Evolutionary conservation across 2,797 vertebrate species (phyloP).

Genomic region (Diglossa cyanea): DNA sequence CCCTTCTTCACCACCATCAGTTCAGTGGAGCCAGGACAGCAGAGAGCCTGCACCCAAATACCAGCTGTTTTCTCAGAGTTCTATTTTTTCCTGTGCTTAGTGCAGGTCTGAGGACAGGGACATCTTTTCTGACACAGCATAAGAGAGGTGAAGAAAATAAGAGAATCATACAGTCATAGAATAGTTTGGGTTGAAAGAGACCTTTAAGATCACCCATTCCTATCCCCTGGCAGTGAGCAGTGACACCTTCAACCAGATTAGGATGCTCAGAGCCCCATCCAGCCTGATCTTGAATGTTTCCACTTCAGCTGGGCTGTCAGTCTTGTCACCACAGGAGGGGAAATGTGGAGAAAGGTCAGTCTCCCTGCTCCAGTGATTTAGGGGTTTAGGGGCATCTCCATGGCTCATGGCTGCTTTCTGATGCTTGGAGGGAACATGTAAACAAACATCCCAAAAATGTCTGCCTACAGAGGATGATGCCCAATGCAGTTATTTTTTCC

Average conservation of each 20-base stretch:
- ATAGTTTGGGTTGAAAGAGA: neutral
- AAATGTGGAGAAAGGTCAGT: neutral
- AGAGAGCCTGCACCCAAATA: neutral
- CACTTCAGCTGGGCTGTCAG: neutral
- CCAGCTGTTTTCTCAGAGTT: neutral
- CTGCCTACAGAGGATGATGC: neutral
- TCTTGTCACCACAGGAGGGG: neutral
- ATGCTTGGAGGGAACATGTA: neutral
- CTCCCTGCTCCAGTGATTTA: neutral
- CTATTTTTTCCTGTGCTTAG: neutral
- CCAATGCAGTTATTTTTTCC: neutral
- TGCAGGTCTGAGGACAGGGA: neutral
- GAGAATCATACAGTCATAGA: neutral
- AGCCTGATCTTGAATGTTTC: neutral
- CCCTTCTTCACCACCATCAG: neutral
- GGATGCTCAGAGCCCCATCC: neutral
- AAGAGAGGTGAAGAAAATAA: neutral
- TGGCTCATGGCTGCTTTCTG: neutral
- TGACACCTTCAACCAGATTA: neutral
- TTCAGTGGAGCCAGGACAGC: neutral
- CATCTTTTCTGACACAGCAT: neutral
- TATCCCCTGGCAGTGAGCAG: neutral
- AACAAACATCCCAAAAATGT: neutral
- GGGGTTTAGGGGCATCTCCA: neutral
- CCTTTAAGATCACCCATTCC: neutral